phyloP scores from a whole-genome alignment of 2,113 vertebrate species.

The Lophius piscatorius region DNA sequence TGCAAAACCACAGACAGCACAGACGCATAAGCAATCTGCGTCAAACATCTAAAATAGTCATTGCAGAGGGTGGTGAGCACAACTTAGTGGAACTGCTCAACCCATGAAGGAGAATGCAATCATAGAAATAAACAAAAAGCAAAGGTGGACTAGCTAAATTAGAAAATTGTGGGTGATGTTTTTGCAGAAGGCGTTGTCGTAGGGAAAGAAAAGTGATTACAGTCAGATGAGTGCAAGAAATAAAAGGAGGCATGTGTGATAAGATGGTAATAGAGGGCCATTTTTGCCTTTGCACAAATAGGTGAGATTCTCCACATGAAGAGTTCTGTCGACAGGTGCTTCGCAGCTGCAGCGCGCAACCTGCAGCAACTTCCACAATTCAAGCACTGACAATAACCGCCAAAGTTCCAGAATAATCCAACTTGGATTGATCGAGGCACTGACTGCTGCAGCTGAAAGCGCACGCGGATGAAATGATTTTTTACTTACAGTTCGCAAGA shows the following conservation, averaged over 20 bases:
- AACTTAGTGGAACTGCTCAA: slow-evolving; percentile 65
- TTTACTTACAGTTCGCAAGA: slow-evolving; percentile 97
- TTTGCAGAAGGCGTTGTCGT: slow-evolving; percentile 6
- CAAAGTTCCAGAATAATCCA: slow-evolving; percentile 38
- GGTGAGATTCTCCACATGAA: slow-evolving; percentile 49
- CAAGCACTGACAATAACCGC: slow-evolving; percentile 16
- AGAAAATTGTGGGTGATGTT: neutral
- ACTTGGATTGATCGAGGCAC: slow-evolving; percentile 17
- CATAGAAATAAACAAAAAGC: slow-evolving; percentile 14
- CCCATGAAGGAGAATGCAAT: slow-evolving; percentile 4
- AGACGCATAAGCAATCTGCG: slow-evolving; percentile 65
- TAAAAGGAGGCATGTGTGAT: neutral
- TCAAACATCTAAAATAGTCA: slow-evolving; percentile 78
- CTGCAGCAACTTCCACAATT: slow-evolving; percentile 38
- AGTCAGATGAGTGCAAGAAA: neutral
- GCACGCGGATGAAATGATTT: neutral
- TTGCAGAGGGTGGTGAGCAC: slow-evolving; percentile 46
- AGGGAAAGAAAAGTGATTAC: neutral
- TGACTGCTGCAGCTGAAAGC: neutral
- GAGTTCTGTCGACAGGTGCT: slow-evolving; percentile 72
- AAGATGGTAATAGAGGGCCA: neutral
- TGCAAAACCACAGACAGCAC: slow-evolving; percentile 41
- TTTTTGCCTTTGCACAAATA: slow-evolving; percentile 51
- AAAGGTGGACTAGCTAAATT: neutral
- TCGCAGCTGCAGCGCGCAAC: slow-evolving; percentile 31